These are phyloP conservation scores for Lycaena phlaeas DNA, from an alignment of 2,888 invertebrate genomes.

Conservation along the genomic window DNA sequence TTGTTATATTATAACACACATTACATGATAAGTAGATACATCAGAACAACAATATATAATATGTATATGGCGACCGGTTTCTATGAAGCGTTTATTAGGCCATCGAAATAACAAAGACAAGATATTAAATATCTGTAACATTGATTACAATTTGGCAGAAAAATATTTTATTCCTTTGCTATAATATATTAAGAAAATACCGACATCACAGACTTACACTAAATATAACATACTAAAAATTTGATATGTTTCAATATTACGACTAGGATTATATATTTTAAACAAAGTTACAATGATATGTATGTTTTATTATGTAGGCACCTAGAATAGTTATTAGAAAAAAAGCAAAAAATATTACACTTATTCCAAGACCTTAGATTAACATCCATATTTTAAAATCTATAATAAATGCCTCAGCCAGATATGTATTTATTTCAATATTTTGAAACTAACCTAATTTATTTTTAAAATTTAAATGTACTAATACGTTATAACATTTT, in stretches of 20 bases:
- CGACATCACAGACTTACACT: slow-evolving; percentile 39
- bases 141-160: slow-evolving; percentile 40
- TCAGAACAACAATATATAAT: slow-evolving; percentile 34
- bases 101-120: slow-evolving; percentile 33
- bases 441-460: slow-evolving; percentile 37
- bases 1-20: slow-evolving; percentile 65
- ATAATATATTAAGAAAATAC: slow-evolving; percentile 49
- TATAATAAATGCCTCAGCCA: slow-evolving; percentile 71
- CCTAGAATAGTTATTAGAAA: slow-evolving; percentile 36
- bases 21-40: slow-evolving; percentile 43
- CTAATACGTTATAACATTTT: slow-evolving; percentile 34
- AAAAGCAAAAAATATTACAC: slow-evolving; percentile 14
- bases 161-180: slow-evolving; percentile 36
- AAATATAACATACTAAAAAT: slow-evolving; percentile 23
- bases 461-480: slow-evolving; percentile 48
- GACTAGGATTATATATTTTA: slow-evolving; percentile 21
- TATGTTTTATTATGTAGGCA: slow-evolving; percentile 54
- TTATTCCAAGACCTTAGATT: slow-evolving; percentile 25
- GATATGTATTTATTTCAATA: slow-evolving; percentile 67
- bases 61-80: slow-evolving; percentile 10
- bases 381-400: slow-evolving; percentile 51
- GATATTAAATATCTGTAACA: slow-evolving; percentile 62
- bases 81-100: slow-evolving; percentile 37
- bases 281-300: slow-evolving; percentile 28
- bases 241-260: slow-evolving; percentile 26